Base-by-base conservation (phyloP, 2,113 vertebrate species). In the Orthochromis malagaraziensis region DNA sequence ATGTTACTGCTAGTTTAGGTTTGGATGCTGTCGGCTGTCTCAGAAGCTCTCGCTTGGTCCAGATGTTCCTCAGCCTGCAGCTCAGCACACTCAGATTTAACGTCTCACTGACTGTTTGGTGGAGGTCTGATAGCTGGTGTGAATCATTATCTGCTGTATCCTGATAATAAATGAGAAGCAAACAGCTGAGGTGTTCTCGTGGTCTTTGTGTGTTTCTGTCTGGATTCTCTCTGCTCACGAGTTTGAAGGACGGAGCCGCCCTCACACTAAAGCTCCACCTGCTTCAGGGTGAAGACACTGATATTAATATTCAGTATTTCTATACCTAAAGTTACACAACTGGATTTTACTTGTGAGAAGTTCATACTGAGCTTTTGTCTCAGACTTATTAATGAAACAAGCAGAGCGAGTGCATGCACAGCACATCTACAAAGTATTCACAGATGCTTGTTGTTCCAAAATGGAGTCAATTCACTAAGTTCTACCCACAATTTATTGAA, bases 201-300 rank as follows among this genome's bases (percentile, higher is more conserved):
- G 5, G 58, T 63, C 9, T 63, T 6, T 63, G 58, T 2, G 29
- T 63, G 55, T 58, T 58, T 58, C 55, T 29, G 55, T 58, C 26
- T 31, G 26, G 55, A 16, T 3, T 5, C 4, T 8, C 54, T 57
- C 21, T 57, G 54, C 54, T 26, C 54, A 24, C 6, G 0, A 2
- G 6, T 55, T 55, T 55, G 53, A 13, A 55, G 6, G 53, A 55
- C 4, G 1, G 21, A 55, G 53, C 0, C 2, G 21, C 24, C 54
- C 24, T 57, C 54, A 1, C 55, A 0, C 26, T 29, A 58, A 0
- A 58, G 55, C 3, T 1, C 55, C 2, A 2, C 55, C 55, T 58
- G 14, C 55, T 58, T 31, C 55, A 58, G 55, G 14, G 26, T 58
- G 55, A 58, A 58, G 55, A 58, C 55, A 58, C 55, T 29, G 26